Conservation (phyloP, 1,140 invertebrate genomes). For the Pseudomyrmex sp. region DNA sequence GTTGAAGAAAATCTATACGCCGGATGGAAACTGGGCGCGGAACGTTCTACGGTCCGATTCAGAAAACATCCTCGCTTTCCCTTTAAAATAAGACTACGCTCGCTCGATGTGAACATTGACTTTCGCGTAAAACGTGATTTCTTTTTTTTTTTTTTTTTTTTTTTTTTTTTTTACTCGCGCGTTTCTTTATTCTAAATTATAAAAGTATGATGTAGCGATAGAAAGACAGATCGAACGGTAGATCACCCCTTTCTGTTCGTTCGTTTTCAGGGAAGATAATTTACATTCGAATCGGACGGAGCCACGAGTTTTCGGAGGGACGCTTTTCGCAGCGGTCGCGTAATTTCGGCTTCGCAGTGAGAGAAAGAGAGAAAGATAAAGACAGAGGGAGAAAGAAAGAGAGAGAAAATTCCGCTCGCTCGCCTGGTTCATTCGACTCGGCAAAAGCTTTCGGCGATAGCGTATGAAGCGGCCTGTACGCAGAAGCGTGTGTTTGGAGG, state of each 20-base stretch:
- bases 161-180: too few species aligned
- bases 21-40: slow-evolving; percentile 59
- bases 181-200: neutral
- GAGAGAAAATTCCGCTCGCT: slow-evolving; percentile 32
- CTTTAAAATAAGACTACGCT: neutral
- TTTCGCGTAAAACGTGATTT: neutral
- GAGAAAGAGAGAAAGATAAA: neutral
- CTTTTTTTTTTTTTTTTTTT: too few species aligned
- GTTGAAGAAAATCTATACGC: slow-evolving; percentile 78
- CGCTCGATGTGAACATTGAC: neutral
- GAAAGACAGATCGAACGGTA: neutral
- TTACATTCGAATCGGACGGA: slow-evolving; percentile 37
- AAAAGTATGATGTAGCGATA: neutral
- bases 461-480: slow-evolving; percentile 71
- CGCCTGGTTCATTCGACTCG: slow-evolving; percentile 69
- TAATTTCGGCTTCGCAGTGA: slow-evolving; percentile 57
- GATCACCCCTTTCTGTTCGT: neutral
- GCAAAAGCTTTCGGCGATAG: slow-evolving; percentile 67
- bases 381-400: slow-evolving; percentile 28
- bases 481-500: slow-evolving; percentile 48
- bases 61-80: slow-evolving; percentile 50
- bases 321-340: slow-evolving; percentile 47
- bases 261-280: slow-evolving; percentile 6
- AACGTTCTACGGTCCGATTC: slow-evolving; percentile 65
- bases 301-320: slow-evolving; percentile 7